Percentiles rank a stretch among this genome's conserved stretches.
phyloP scores from a whole-genome alignment of 2,888 invertebrate genomes.

The Neria commutata region DNA sequence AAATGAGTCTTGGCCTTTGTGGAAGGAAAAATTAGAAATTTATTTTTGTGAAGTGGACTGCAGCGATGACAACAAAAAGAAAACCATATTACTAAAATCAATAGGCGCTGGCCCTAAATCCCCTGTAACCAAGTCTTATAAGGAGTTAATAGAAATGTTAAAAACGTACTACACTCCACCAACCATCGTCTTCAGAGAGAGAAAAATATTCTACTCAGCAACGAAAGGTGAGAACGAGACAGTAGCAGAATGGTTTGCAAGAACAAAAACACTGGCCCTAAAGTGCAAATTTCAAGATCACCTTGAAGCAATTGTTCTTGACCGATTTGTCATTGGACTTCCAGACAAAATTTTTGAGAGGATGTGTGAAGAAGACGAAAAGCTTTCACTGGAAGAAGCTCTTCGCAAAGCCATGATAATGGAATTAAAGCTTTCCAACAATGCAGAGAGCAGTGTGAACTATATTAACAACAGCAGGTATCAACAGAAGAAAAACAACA shows the following conservation, averaged over 20 bases:
- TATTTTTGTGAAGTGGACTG: too few species aligned
- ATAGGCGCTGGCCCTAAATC: too few species aligned
- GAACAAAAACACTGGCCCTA: neutral
- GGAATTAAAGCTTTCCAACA: neutral
- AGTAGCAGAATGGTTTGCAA: neutral
- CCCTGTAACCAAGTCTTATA: too few species aligned
- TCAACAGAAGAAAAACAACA: neutral
- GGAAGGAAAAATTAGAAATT: too few species aligned
- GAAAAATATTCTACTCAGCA: neutral
- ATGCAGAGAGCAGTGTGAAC: neutral
- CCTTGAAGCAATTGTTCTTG: neutral
- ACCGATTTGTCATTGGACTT: neutral
- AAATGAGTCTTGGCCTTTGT: too few species aligned
- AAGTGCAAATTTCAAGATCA: neutral
- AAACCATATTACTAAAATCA: too few species aligned
- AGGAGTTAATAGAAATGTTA: too few species aligned
- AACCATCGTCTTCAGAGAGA: too few species aligned
- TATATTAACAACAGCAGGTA: neutral
- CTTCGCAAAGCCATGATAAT: neutral
- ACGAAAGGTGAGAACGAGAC: neutral
- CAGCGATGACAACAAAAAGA: too few species aligned
- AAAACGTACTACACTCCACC: too few species aligned
- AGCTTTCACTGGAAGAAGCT: neutral
- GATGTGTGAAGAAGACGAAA: constrained; percentile 1
- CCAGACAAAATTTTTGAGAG: neutral